Evolutionary conservation across 2,797 vertebrate species (phyloP).

Genomic region (Mormyrops attenuatus): DNA sequence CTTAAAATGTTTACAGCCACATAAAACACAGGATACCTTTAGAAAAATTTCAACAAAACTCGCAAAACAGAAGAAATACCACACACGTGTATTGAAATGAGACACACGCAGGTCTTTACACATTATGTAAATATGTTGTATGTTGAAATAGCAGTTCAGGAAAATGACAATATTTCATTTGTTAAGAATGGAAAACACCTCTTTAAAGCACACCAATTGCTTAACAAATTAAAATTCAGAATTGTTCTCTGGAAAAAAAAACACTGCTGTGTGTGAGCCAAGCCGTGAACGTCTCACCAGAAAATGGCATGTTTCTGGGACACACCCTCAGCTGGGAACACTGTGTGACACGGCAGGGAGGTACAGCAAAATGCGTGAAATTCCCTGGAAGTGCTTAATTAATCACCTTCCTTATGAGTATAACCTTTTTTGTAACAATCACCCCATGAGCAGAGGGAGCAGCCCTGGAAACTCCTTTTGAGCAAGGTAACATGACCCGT

Average conservation of each 20-base stretch:
- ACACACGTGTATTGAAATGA: not conserved
- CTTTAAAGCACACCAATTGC: not conserved
- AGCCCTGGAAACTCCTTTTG: not conserved
- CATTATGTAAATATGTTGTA: not conserved
- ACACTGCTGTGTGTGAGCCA: not conserved
- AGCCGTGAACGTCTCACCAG: not conserved
- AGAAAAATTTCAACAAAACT: not conserved
- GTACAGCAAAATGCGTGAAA: not conserved
- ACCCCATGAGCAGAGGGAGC: not conserved
- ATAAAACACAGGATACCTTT: not conserved
- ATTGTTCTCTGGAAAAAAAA: not conserved
- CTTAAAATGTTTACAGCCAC: not conserved
- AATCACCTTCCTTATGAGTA: not conserved
- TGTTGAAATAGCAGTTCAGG: not conserved
- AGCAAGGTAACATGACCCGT: not conserved
- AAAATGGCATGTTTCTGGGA: not conserved
- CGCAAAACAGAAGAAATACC: not conserved
- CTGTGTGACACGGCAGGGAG: not conserved
- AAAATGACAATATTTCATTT: not conserved
- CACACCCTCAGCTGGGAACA: not conserved
- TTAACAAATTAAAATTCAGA: not conserved
- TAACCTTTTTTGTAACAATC: not conserved
- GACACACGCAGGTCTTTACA: not conserved
- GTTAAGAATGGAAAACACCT: not conserved
- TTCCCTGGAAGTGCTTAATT: not conserved